phyloP scores from a whole-genome alignment of 2,113 vertebrate genomes.

The Serinus canaria region DNA sequence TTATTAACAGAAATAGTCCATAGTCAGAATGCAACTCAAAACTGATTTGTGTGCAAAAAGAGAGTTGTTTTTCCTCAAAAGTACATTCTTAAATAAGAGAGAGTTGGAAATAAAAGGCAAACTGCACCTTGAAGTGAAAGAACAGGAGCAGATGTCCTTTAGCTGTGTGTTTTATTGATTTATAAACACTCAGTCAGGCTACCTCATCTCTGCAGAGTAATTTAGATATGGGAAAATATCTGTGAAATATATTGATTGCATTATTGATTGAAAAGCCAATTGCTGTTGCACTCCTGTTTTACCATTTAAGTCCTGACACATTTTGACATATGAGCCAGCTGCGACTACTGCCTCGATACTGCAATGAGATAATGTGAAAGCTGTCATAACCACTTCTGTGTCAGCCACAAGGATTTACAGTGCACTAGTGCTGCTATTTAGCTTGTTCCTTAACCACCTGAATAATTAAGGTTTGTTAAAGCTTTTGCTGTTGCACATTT shows the following conservation, averaged over 20 bases:
- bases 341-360: conserved; percentile 76
- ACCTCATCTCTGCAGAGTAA: conserved; percentile 84
- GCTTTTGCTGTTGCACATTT: conserved; percentile 36
- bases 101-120: conserved; percentile 72
- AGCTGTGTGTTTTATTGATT: conserved; percentile 81
- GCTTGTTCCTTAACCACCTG: conserved; percentile 74
- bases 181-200: conserved; percentile 80
- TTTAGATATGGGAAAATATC: conserved; percentile 90
- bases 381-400: conserved; percentile 78
- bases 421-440: conserved; percentile 59
- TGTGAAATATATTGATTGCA: conserved; percentile 88
- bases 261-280: conserved; percentile 90
- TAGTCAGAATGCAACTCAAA: conserved; percentile 37
- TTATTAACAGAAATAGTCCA: conserved; percentile 55
- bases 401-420: conserved; percentile 76
- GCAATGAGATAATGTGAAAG: conserved; percentile 81
- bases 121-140: conserved; percentile 75
- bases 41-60: conserved; percentile 66
- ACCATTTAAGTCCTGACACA: conserved; percentile 86
- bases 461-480: conserved; percentile 79
- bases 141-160: conserved; percentile 81
- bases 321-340: conserved; percentile 86
- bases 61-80: conserved; percentile 64
- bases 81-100: conserved; percentile 72
- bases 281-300: conserved; percentile 86